phyloP scores from a whole-genome alignment of 2,113 vertebrate genomes.

The Brachypodius melanocephalos region DNA sequence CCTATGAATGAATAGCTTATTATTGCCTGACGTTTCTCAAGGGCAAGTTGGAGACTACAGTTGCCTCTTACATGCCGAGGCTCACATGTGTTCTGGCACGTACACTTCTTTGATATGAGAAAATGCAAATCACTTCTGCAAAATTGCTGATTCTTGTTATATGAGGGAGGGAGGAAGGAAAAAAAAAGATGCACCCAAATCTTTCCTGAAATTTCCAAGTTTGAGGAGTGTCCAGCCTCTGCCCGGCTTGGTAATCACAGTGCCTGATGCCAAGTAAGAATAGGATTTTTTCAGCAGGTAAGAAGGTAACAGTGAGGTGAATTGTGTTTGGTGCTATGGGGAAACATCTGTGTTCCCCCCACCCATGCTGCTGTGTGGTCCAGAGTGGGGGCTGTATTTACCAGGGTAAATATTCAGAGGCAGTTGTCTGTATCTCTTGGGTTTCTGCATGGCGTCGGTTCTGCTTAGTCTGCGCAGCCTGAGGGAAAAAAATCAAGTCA shows the following conservation, averaged over 20 bases:
- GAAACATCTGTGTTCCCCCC: not conserved
- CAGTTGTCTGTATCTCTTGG: not conserved
- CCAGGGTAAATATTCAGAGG: not conserved
- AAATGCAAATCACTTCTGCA: constrained; percentile 28
- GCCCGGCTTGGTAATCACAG: not conserved
- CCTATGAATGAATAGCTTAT: not conserved
- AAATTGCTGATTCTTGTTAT: constrained; percentile 35
- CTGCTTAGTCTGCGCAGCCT: not conserved
- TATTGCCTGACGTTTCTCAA: not conserved
- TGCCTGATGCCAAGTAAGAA: not conserved
- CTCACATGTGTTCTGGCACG: constrained; percentile 16
- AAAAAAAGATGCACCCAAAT: not conserved
- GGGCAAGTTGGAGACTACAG: not conserved
- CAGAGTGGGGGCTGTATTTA: not conserved
- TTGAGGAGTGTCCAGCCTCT: not conserved
- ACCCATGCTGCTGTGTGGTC: not conserved
- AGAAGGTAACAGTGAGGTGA: not conserved
- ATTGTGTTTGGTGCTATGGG: not conserved
- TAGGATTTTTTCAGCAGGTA: not conserved
- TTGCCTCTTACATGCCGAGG: not conserved
- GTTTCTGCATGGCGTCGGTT: not conserved
- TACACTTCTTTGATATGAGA: constrained; percentile 25
- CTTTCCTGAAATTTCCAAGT: not conserved
- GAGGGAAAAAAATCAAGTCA: not conserved
- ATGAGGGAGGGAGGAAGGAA: not conserved